These are phyloP conservation scores for rat (Rattus norvegicus) DNA, from an alignment of 2,113 vertebrate genomes.

Conservation along the genomic window DNA sequence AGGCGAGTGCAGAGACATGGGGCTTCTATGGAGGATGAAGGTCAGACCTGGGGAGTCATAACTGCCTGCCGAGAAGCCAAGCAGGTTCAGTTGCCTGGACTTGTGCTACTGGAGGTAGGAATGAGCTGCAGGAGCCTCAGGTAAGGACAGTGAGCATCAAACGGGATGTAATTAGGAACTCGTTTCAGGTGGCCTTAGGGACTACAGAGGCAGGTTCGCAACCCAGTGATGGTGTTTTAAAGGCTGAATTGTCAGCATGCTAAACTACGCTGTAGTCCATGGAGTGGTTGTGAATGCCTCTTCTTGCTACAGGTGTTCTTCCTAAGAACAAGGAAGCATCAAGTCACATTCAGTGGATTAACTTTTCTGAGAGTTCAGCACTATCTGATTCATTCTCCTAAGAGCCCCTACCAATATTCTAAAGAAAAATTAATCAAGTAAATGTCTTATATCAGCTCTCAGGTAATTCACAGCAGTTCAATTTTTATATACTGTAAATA, in stretches of 20 bases:
- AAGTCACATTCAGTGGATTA: conserved; percentile 69
- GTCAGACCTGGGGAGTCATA: not conserved
- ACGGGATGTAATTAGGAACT: conserved; percentile 35
- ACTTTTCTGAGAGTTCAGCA: conserved; percentile 65
- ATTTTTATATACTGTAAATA: conserved; percentile 65
- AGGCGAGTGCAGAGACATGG: not conserved
- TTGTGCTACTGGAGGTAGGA: not conserved
- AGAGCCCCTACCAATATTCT: conserved; percentile 40
- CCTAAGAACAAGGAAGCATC: conserved; percentile 71
- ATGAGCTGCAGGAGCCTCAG: not conserved
- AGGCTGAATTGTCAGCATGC: conserved; percentile 46
- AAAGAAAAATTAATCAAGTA: conserved; percentile 53
- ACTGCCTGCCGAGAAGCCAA: not conserved
- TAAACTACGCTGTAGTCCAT: conserved; percentile 38
- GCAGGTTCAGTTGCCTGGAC: not conserved
- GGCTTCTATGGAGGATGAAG: not conserved
- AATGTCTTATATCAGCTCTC: conserved; percentile 52
- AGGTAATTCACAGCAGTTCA: conserved; percentile 68
- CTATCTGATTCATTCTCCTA: conserved; percentile 52
- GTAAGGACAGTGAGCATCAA: conserved; percentile 17
- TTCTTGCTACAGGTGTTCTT: conserved; percentile 66
- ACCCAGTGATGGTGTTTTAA: conserved; percentile 39
- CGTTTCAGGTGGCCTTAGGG: not conserved
- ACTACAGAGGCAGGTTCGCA: not conserved
- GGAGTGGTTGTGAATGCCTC: conserved; percentile 48